Evolutionary conservation across 2,113 vertebrate genomes (phyloP).

Genomic region (Serinus canaria): DNA sequence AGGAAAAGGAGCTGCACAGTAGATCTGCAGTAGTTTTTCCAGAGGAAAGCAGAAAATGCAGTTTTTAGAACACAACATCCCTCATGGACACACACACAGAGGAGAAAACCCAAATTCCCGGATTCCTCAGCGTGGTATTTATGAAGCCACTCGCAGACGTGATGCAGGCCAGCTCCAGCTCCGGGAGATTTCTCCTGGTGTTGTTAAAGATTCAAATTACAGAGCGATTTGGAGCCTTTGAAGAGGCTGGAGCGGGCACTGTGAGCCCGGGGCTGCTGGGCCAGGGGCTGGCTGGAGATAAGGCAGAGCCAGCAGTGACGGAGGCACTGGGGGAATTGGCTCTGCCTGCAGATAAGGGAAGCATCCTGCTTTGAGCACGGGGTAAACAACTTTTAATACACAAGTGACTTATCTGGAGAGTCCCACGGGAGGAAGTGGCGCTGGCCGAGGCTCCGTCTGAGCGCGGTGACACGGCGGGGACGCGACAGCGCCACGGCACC

Average conservation of each 20-base stretch:
- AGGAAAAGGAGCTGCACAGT: not conserved
- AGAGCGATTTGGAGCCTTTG: conserved; percentile 31
- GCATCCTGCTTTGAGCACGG: conserved; percentile 33
- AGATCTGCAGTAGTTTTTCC: not conserved
- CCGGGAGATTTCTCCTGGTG: conserved; percentile 5
- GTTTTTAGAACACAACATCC: not conserved
- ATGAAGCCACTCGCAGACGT: not conserved
- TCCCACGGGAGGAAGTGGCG: conserved; percentile 1
- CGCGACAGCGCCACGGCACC: rapidly evolving
- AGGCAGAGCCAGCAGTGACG: conserved; percentile 13
- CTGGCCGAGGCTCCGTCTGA: not conserved
- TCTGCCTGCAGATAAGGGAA: conserved; percentile 55
- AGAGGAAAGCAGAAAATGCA: not conserved
- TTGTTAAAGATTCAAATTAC: conserved; percentile 47
- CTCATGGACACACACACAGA: not conserved
- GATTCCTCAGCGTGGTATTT: conserved; percentile 36
- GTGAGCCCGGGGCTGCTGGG: conserved; percentile 20
- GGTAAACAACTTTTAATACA: conserved; percentile 41
- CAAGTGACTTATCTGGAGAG: conserved; percentile 5
- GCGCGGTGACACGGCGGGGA: rapidly evolving
- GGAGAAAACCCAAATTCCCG: conserved; percentile 6
- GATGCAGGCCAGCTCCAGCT: conserved; percentile 37
- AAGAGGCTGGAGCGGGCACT: not conserved
- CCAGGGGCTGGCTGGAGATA: conserved; percentile 50
- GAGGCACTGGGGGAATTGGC: not conserved